phyloP scores from a whole-genome alignment of 2,797 vertebrate species.

The Phaenicophaeus curvirostris region DNA sequence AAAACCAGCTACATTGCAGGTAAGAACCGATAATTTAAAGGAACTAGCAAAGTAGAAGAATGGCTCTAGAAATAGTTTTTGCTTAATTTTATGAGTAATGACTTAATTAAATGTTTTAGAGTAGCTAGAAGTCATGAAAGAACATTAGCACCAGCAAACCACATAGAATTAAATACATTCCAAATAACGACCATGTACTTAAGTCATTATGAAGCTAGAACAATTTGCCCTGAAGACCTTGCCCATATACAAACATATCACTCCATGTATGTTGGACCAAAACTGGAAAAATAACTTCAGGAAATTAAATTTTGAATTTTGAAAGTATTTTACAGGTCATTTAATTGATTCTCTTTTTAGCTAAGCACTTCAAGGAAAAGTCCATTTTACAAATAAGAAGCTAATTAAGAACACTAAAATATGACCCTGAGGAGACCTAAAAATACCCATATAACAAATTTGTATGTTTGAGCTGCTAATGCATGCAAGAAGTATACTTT shows the following conservation, averaged over 20 bases:
- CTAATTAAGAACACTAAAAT: background rate
- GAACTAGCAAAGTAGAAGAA: background rate
- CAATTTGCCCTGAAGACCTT: background rate
- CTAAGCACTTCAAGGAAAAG: background rate
- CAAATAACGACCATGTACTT: background rate
- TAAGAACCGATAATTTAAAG: background rate
- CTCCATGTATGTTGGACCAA: background rate
- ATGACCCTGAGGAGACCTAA: background rate
- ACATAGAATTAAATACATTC: background rate
- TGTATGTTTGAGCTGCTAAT: background rate
- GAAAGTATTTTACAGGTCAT: background rate
- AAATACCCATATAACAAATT: background rate
- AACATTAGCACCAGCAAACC: background rate
- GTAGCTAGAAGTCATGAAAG: background rate
- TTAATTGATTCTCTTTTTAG: background rate
- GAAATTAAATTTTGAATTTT: background rate
- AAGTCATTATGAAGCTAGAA: background rate
- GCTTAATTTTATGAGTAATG: background rate
- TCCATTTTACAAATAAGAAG: background rate
- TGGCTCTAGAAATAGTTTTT: background rate
- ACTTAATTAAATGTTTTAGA: background rate
- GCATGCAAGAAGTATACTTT: background rate
- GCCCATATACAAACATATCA: background rate
- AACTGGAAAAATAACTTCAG: background rate
- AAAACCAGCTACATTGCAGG: background rate